A percentile compares a stretch with the other conserved stretches of the same genome.
Conservation (phyloP, 2,797 vertebrate genomes). For the Kryptopterus vitreolus region DNA sequence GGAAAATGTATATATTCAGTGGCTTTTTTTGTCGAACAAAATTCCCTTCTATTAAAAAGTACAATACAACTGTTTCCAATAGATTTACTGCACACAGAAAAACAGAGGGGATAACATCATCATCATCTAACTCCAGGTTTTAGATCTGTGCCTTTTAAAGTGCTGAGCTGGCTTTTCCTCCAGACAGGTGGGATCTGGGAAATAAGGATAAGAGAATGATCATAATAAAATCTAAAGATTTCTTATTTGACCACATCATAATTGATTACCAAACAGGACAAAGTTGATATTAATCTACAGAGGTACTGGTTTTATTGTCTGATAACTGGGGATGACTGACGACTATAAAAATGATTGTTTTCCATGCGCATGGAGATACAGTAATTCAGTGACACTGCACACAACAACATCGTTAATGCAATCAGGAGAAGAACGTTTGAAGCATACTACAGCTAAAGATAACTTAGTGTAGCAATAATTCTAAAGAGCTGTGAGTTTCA, state of each 20-base stretch:
- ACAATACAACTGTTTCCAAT: constrained; percentile 16
- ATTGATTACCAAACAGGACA: background rate
- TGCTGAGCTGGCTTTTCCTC: constrained; percentile 68
- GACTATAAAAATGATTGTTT: background rate
- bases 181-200: constrained; percentile 75
- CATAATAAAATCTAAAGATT: background rate
- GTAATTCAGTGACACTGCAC: background rate
- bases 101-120: background rate
- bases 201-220: background rate
- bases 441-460: background rate
- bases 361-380: background rate
- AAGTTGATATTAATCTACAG: background rate
- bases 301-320: background rate
- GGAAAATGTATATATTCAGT: background rate
- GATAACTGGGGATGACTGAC: background rate
- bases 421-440: background rate
- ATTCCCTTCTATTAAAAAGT: background rate
- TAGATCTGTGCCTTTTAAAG: constrained; percentile 65
- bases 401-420: background rate
- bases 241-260: background rate
- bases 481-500: background rate
- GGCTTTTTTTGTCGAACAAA: background rate
- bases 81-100: constrained; percentile 20
- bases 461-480: background rate
- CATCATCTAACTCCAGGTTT: constrained; percentile 72